phyloP scores from a whole-genome alignment of 1,140 invertebrate genomes.

The Drosophila baimaii region DNA sequence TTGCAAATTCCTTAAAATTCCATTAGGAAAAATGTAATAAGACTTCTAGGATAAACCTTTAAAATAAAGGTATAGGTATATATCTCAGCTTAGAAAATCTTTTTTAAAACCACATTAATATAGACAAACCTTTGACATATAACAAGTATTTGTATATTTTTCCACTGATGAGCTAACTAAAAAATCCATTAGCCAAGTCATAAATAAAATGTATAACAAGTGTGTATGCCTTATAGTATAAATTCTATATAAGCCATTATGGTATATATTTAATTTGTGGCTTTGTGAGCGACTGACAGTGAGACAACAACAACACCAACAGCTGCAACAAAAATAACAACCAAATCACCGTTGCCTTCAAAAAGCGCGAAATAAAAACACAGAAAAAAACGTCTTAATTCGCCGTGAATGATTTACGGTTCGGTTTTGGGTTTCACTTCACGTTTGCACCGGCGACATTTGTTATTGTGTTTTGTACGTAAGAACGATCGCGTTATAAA shows the following conservation, averaged over 20 bases:
- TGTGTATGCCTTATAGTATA: constrained; percentile 17
- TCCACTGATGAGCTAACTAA: neutral
- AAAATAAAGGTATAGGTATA: too few species aligned
- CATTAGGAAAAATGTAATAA: too few species aligned
- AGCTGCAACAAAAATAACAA: constrained; percentile 37
- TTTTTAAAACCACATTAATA: neutral
- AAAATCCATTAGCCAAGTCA: constrained; percentile 3
- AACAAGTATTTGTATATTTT: neutral
- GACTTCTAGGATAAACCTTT: too few species aligned
- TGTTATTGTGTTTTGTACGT: constrained; percentile 36
- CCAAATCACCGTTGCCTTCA: constrained; percentile 27
- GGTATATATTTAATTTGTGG: constrained; percentile 29
- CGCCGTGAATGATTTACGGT: constrained; percentile 73
- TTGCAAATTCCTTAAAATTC: too few species aligned
- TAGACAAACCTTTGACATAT: neutral
- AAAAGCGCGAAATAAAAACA: constrained; percentile 22
- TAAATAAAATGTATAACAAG: constrained; percentile 46
- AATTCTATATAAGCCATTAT: constrained; percentile 4
- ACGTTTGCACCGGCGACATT: constrained; percentile 55
- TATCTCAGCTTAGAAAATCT: too few species aligned
- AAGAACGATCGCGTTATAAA: constrained; percentile 23
- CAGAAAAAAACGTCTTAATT: constrained; percentile 74
- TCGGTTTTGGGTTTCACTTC: constrained; percentile 68
- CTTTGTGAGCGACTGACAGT: constrained; percentile 11
- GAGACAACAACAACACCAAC: constrained; percentile 21